Evolutionary conservation across 2,797 vertebrate species (phyloP).

Genomic region (Anabacerthia variegaticeps): DNA sequence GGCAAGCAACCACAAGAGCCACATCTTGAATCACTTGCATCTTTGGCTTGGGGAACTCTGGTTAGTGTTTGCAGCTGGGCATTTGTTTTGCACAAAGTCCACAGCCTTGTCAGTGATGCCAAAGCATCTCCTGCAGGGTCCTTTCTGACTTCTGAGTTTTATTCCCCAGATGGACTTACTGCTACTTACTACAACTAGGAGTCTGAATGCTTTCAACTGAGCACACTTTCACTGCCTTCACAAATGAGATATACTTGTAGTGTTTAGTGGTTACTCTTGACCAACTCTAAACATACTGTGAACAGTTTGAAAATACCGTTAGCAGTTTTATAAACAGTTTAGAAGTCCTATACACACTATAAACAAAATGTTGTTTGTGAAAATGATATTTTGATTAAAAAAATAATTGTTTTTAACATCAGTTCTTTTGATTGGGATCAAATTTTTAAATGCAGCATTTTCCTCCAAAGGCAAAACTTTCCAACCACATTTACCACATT

Average conservation of each 20-base stretch:
- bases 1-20: not conserved
- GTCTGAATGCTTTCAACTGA: not conserved
- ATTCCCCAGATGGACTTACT: not conserved
- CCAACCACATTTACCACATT: accelerated
- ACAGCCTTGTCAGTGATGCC: not conserved
- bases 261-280: not conserved
- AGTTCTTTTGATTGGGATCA: not conserved
- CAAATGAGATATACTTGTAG: not conserved
- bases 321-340: not conserved
- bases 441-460: not conserved
- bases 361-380: not conserved
- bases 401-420: not conserved
- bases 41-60: accelerated
- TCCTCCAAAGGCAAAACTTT: not conserved
- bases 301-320: not conserved
- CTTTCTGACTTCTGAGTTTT: not conserved
- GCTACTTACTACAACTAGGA: not conserved
- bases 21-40: not conserved
- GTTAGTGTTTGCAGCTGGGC: not conserved
- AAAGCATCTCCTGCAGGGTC: not conserved
- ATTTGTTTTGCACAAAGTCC: not conserved
- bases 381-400: not conserved
- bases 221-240: not conserved
- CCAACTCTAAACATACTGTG: not conserved
- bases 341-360: not conserved